Evolutionary conservation across 2,113 vertebrate species (phyloP), one percentile per base, ranked within the genome.

Genomic region (Gallinago undulata): DNA sequence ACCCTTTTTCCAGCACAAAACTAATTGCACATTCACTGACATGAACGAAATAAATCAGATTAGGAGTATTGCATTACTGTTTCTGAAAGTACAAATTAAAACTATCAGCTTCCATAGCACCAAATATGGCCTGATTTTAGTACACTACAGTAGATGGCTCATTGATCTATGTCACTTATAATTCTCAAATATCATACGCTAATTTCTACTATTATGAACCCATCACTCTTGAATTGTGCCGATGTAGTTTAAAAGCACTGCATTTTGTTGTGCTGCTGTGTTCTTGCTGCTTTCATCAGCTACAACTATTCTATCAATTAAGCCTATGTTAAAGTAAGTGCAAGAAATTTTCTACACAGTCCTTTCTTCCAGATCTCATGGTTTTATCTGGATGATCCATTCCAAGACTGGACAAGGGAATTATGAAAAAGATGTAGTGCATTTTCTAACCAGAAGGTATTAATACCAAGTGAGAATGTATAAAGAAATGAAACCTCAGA

Each of bases 401-500:
- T 53, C 35, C 47, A 93, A 92, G 28, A 63, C 30, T n/a, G 10
- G 31, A 82, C 82, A 94, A 63, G 13, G n/a, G 56, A 86, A 84
- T 82, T 50, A 31, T 41, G 62, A 96, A 85, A 64, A 47, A 31
- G 37, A 23, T 30, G 66, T 7, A 74, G 37, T 57, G 27, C 30
- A 60, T 84, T 81, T 81, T 87, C 23, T 87, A 84, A 75, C 7
- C 35, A 64, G 69, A 10, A 53, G 10, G 2, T 59, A n/a, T 13
- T 47, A 55, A 37, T 21, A 83, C 11, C 22, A 87, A 51, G 7
- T 25, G 6, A 18, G 39, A 79, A 68, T 41, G 14, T 51, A 77
- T 62, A 41, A 86, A 93, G 67, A 79, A 81, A 95, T 60, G 43
- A 96, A 96, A 93, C 70, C 7, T 19, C 77, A 94, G 90, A 92